These are phyloP conservation scores for Oscheius sp. DNA, from an alignment of 2,888 invertebrate species.

Conservation along the genomic window DNA sequence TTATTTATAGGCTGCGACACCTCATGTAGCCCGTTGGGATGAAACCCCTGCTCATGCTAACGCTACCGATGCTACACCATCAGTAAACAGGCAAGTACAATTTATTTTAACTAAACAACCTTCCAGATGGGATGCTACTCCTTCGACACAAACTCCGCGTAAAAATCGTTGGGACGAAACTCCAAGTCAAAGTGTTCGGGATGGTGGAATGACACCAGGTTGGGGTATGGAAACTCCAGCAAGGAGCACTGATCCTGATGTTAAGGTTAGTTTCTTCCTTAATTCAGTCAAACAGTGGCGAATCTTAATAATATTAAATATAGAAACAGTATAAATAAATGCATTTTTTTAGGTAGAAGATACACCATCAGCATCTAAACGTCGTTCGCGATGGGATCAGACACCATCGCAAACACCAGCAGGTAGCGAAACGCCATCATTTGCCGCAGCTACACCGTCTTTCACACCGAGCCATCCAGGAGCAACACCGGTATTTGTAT, in stretches of 20 bases:
- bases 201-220: slow-evolving; percentile 80
- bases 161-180: slow-evolving; percentile 99
- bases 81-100: slow-evolving; percentile 78
- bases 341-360: slow-evolving; percentile 76
- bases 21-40: slow-evolving; percentile 81
- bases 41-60: slow-evolving; percentile 76
- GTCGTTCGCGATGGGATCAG: slow-evolving; percentile 97
- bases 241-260: slow-evolving; percentile 72
- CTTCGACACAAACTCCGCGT: slow-evolving; percentile 76
- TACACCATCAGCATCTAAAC: slow-evolving; percentile 91
- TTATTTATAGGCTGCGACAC: slow-evolving; percentile 74
- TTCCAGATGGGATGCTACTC: slow-evolving; percentile 90
- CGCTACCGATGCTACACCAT: slow-evolving; percentile 73
- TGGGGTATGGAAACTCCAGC: slow-evolving; percentile 97
- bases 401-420: slow-evolving; percentile 79
- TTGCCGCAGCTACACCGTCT: slow-evolving; percentile 51
- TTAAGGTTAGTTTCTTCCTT: no score
- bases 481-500: slow-evolving; percentile 35
- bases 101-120: not conserved
- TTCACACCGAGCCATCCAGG: slow-evolving; percentile 70
- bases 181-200: slow-evolving; percentile 80
- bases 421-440: slow-evolving; percentile 34
- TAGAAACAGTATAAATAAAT: not conserved
- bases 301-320: not conserved
- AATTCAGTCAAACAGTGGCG: no score